Evolutionary conservation across 2,797 vertebrate genomes (phyloP), one percentile per base, ranked within the genome.

Genomic region (Acrossocheilus wenchowensis): DNA sequence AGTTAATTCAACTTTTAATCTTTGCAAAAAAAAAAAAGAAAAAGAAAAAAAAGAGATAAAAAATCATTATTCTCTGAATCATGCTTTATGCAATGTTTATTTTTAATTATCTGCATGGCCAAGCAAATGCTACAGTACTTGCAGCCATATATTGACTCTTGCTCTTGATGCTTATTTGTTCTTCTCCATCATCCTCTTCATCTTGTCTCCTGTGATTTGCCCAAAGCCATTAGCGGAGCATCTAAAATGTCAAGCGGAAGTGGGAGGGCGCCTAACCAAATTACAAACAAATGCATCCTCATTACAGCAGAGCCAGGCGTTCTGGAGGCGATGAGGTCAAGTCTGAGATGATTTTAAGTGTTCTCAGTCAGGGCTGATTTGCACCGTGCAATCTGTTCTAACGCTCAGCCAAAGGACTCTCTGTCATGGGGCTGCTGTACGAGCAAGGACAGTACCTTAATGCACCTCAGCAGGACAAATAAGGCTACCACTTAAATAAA

Each of bases 221-320:
- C 71, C 84, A 39, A 1, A 84, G 88, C 90, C 88, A 94, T 92
- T 91, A 90, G 81, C 84, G 71, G 73, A 87, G 90, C 89, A 91
- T 91, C 90, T 91, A 90, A 78, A 57, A 86, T 86, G 83, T 86
- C 54, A 87, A 91, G 91, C 89, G 87, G 82, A 92, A 87, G 89
- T 87, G 86, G 74, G 93, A 93, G 90, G 89, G 64, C 84, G 36
- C 6, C 80, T 94, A 94, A 94, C 87, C 77, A 86, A 80, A 89
- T 95, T 94, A 93, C 9, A n/a, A 36, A 84, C 62, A 91, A 93
- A 94, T 92, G 90, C 87, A 93, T 91, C 82, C 82, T 87, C 86
- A 88, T 90, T 91, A 93, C 83, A 86, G 81, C 82, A 83, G 81
- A 86, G 75, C 88, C 86, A 89, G 88, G 86, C 77, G 85, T 75